A percentile compares a stretch with the other conserved stretches of the same genome.
phyloP scores from a whole-genome alignment of 2,888 invertebrate species.

The Tiliacea citrago region DNA sequence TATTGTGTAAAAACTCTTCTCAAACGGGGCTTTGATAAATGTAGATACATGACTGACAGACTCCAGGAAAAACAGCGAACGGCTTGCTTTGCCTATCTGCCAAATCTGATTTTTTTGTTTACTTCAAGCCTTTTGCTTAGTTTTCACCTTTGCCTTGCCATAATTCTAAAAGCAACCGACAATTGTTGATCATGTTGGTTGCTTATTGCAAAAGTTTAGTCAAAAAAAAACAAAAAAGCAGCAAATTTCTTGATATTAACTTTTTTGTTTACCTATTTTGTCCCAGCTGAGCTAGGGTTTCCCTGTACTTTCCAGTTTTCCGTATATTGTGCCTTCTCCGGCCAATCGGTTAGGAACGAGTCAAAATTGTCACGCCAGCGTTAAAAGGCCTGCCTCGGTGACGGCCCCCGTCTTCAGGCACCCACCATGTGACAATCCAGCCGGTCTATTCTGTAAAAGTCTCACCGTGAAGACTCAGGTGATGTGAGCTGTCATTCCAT shows the following conservation, averaged over 20 bases:
- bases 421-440: neutral
- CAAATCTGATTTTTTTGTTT: neutral
- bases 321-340: neutral
- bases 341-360: neutral
- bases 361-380: neutral
- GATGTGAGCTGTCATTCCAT: too few species aligned
- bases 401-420: neutral
- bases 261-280: too few species aligned
- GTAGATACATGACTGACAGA: too few species aligned
- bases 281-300: neutral
- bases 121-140: neutral
- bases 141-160: neutral
- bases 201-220: neutral
- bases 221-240: neutral
- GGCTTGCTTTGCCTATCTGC: neutral
- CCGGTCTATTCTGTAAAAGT: too few species aligned
- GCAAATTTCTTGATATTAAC: neutral
- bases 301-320: neutral
- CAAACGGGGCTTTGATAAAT: neutral
- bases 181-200: neutral
- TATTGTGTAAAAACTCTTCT: conserved; percentile 2
- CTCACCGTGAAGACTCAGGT: too few species aligned
- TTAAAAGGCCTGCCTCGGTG: neutral
- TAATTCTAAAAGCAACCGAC: neutral
- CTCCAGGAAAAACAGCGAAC: neutral